Base-by-base conservation (phyloP, 2,888 invertebrate species). In the Hemistola chrysoprasaria region DNA sequence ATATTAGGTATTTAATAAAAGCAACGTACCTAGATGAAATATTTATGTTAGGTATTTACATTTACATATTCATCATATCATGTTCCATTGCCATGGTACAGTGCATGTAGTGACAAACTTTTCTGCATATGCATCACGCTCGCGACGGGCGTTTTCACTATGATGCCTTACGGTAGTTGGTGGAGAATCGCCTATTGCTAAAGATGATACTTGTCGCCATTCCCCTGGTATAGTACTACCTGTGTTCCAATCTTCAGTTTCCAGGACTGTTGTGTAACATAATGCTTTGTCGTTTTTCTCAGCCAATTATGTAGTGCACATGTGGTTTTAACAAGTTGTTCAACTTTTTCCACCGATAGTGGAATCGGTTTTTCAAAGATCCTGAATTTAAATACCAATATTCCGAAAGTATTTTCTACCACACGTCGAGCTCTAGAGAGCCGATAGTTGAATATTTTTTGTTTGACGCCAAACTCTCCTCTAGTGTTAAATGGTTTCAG, bases 401-500 rank as follows among this genome's bases (percentile, higher is more conserved):
- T 58, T 25, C 59, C 53, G 28, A 58, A 59, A 28, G 54, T 11
- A 23, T 59, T 59, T 54, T 61, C 51, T 1, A 45, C 41, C 22
- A 44, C 24, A 0, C 44, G 34, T 39, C 57, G 32, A 30, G 56
- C 53, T 34, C 57, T 41, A 8, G 55, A 61, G 21, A 61, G 43
- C 22, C 53, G 32, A 45, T 57, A 61, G 46, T 57, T 59, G 37
- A 55, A 56, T 36, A 49, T 40, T 44, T 47, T 50, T 44, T 52
- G 39, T 41, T 50, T 35, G 41, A n/a, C 11, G 8, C 33, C 24
- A 16, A 26, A 41, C 24, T 35, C 40, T 29, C 31, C 37, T 34
- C 35, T 43, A 21, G 16, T 16, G 4, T 47, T 43, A 42, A 49
- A 53, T 40, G 40, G 43, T 47, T 47, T 43, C 40, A 47, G 11